A percentile compares a stretch with the other conserved stretches of the same genome.
These are phyloP conservation scores for Petroica traversi DNA, from an alignment of 2,113 vertebrate genomes.

Conservation along the genomic window DNA sequence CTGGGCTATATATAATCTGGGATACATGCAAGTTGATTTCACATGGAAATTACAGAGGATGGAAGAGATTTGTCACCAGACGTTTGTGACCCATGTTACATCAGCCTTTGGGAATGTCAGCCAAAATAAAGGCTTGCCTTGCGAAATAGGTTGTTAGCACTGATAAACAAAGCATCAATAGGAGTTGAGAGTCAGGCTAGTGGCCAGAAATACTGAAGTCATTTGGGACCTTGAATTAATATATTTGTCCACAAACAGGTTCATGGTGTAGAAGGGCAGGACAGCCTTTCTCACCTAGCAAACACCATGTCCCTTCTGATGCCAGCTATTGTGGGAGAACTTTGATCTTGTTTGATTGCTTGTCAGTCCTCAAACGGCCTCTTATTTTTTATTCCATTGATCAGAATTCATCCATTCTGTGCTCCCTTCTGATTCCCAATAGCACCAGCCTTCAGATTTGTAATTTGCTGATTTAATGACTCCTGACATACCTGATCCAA, in stretches of 20 bases:
- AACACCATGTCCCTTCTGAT: background rate
- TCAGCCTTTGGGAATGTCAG: constrained; percentile 25
- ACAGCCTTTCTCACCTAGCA: background rate
- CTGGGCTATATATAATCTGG: background rate
- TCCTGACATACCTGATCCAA: background rate
- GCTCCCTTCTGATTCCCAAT: background rate
- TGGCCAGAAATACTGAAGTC: background rate
- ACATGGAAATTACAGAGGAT: background rate
- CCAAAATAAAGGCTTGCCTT: background rate
- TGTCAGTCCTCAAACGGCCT: background rate
- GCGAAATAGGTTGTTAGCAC: background rate
- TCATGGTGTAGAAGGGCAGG: background rate
- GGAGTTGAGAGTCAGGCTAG: background rate
- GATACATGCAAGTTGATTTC: constrained; percentile 5
- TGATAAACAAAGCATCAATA: background rate
- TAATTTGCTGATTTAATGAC: background rate
- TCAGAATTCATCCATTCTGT: background rate
- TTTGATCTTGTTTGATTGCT: background rate
- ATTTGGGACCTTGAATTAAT: background rate
- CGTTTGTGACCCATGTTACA: background rate
- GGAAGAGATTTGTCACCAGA: constrained; percentile 33
- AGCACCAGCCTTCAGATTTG: background rate
- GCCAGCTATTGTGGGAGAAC: background rate
- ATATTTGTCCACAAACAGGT: background rate
- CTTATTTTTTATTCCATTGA: background rate